Base-by-base conservation (phyloP, 2,113 vertebrate genomes). In the Ailurus styani region DNA sequence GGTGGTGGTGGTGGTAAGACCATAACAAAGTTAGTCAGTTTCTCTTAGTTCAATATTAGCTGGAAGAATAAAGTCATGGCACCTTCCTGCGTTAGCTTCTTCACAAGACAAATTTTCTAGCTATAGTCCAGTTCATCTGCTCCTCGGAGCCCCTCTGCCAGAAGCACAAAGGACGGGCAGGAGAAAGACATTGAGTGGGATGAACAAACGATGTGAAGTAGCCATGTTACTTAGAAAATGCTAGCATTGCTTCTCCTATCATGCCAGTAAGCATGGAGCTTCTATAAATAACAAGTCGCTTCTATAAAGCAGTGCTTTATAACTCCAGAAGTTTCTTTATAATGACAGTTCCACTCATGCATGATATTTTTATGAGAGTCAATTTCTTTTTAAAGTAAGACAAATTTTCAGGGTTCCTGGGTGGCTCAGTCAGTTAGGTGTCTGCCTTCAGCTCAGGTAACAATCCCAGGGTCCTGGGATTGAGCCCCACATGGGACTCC, bases 251-350 rank as follows among this genome's bases (percentile, higher is more conserved):
- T 73, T 70, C 31, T 72, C 64, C 52, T 4, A 5, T 45, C 47
- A 60, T 87, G 73, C 45, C 54, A 9, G 73, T 86, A 52, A 54
- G 1, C 40, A 21, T 3, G 2, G 62, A 55, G 4, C 29, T 25
- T 86, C 57, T 87, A 2, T 13, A n/a, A 70, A 75, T 62, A 94
- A 70, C 90, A 68, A 40, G 31, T 42, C 66, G 17, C 75, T 82
- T 91, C 57, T 93, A 12, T 57, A 45, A 37, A 84, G 60, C 20
- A 57, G 37, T 47, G 34, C 64, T 77, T 94, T 73, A n/a, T 85
- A 34, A 85, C 29, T 55, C 70, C 15, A 93, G 90, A 93, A 90
- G 40, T 9, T 66, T 66, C 50, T 93, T 89, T 85, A 78, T 15
- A 93, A 72, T n/a, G 50, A 29, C 7, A 73, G 12, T 17, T 93